Conservation (phyloP, 1,140 invertebrate species). For the Drosophila athabasca region DNA sequence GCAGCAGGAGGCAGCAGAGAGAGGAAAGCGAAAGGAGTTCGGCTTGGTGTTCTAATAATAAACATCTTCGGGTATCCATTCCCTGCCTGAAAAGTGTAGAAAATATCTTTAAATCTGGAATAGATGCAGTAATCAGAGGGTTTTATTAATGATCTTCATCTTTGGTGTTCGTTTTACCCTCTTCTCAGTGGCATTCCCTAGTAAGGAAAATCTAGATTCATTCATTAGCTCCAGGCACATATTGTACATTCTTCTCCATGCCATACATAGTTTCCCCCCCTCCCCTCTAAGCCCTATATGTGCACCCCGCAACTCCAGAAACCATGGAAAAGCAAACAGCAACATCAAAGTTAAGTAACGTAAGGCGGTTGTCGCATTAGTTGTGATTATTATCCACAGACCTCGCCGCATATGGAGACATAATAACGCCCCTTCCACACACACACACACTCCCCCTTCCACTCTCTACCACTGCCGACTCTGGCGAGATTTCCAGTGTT, state of each 20-base stretch:
- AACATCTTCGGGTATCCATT: too few relatives aligned
- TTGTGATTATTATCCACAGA: slow-evolving; percentile 69
- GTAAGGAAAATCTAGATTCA: not conserved
- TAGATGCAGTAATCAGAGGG: not conserved
- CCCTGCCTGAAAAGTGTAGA: too few relatives aligned
- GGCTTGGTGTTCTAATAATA: not conserved
- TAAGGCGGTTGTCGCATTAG: slow-evolving; percentile 72
- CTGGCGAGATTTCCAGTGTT: slow-evolving; percentile 24
- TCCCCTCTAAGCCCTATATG: slow-evolving; percentile 1
- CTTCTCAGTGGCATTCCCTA: not conserved
- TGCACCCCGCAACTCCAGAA: slow-evolving; percentile 1
- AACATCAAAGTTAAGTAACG: slow-evolving; percentile 52
- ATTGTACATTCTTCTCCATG: slow-evolving; percentile 15
- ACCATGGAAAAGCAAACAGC: slow-evolving; percentile 30
- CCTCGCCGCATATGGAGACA: slow-evolving; percentile 46
- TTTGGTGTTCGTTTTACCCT: not conserved
- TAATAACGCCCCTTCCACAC: slow-evolving; percentile 11
- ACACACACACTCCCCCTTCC: not conserved
- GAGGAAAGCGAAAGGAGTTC: slow-evolving; percentile 37
- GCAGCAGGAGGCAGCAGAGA: too few relatives aligned
- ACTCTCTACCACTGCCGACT: not conserved
- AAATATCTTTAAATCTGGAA: not conserved
- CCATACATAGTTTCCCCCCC: not conserved
- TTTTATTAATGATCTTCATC: too few relatives aligned
- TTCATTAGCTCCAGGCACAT: slow-evolving; percentile 25